Evolutionary conservation across 1,140 invertebrate genomes (phyloP), one percentile per base, ranked within the genome.

Genomic region (Euwallacea similis): DNA sequence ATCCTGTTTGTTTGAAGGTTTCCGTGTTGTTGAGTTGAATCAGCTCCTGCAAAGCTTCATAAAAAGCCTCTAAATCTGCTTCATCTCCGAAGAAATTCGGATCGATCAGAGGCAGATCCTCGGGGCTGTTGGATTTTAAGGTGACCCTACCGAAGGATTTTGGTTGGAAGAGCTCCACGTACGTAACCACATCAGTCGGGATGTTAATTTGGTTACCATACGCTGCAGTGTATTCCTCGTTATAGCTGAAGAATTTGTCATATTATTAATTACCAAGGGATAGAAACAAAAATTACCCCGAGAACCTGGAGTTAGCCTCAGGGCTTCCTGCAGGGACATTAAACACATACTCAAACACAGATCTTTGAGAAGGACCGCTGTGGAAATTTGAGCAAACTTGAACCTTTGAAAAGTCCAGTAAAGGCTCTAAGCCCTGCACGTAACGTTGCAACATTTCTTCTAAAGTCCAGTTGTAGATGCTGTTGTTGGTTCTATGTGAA

Each of bases 141-240:
- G 83, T 82, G 6, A 91, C 64, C 60, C 79, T 80, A n/a, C 89
- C 90, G 16, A 79, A 79, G 16, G 87, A 75, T 77, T 88, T 86
- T 0, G 93, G 92, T 78, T 89, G 84, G 11, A 93, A 85, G 0
- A 92, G 77, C 80, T 92, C 90, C 7, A 66, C 44, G 21, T 56
- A 42, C 2, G 15, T 3, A 11, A 11, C 9, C 9, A 59, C 41
- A 15, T 59, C 56, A 59, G 46, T 50, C 9, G 46, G 6, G 6
- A 13, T 50, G 6, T 50, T 50, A 50, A 50, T 13, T 13, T 50
- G 46, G 13, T 6, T 50, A 11, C 9, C 46, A 50, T 11, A 50
- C 2, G 13, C 46, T 50, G 9, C 46, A 13, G 9, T 50, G 46
- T 50, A 50, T 50, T 50, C 46, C 46, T 50, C 6, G 13, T 1